Conservation (phyloP, 1,140 invertebrate species). For the Drosophila takahashii region DNA sequence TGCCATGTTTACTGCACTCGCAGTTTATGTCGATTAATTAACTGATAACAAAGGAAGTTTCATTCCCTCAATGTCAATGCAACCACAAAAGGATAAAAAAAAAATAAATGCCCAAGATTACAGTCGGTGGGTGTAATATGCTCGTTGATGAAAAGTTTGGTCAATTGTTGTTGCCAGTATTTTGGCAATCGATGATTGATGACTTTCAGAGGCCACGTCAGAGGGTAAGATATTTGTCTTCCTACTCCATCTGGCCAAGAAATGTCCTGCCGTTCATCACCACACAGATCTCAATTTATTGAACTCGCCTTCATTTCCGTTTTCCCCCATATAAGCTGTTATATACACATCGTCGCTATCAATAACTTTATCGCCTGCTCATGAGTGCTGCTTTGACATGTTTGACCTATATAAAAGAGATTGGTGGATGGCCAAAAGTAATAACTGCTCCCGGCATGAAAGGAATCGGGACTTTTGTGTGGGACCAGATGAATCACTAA, state of each 20-base stretch:
- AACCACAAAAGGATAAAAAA: conserved; percentile 45
- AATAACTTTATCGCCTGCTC: conserved; percentile 68
- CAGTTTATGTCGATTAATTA: conserved; percentile 74
- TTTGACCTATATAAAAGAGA: conserved; percentile 49
- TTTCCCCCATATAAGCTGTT: conserved; percentile 16
- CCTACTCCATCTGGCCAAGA: background rate
- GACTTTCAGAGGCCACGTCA: conserved; percentile 6
- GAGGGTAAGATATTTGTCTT: conserved; percentile 1
- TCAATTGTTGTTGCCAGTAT: conserved; percentile 57
- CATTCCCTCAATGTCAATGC: conserved; percentile 65
- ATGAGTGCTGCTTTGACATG: conserved; percentile 47
- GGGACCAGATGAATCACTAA: conserved; percentile 7
- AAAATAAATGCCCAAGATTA: background rate
- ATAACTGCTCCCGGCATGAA: conserved; percentile 43
- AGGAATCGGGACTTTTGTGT: conserved; percentile 1
- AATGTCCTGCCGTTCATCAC: conserved; percentile 14
- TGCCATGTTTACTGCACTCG: conserved; percentile 46
- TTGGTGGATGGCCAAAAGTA: conserved; percentile 35
- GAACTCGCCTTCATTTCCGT: conserved; percentile 14
- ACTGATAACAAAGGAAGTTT: conserved; percentile 65
- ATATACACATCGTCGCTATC: conserved; percentile 32
- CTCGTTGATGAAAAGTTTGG: conserved; percentile 58
- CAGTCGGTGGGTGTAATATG: conserved; percentile 5
- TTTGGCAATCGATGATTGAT: conserved; percentile 48
- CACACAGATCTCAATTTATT: conserved; percentile 9